Base-by-base conservation (phyloP, 2,888 invertebrate species). In the Lasioglossum lativentre region DNA sequence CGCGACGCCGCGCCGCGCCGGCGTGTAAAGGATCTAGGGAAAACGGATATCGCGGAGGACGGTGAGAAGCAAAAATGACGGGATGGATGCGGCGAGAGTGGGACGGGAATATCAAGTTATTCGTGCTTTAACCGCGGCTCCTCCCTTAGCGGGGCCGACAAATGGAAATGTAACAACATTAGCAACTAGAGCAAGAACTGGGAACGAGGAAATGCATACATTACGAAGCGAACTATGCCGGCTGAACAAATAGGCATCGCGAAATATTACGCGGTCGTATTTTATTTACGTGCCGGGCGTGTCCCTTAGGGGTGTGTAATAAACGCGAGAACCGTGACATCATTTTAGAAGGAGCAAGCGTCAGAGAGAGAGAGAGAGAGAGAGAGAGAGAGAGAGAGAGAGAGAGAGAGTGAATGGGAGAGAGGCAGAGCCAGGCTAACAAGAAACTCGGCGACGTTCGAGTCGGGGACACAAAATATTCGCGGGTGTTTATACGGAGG, bases 141-240 rank as follows among this genome's bases (percentile, higher is more conserved):
- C 75, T 83, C 81, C 83, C 89, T 90, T 89, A 78, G 82, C 76
- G 56, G 78, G 63, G 27, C 83, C 84, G 79, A 84, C 90, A 87
- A 87, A 87, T 90, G 90, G 87, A 86, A 88, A 86, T 82, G 85
- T 86, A 86, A 87, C 86, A 86, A 87, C 83, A 84, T 87, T 88
- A 90, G 86, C 86, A 86, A 86, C 86, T 83, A 30, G 86, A 88
- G 88, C 86, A 89, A 91, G 85, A 89, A 80, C 85, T 78, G 83
- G 81, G 73, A 89, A 87, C 83, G 86, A 72, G 84, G 71, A 75
- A 86, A 78, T 74, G 86, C 80, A 84, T 83, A 73, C 56, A 82
- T 88, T 88, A 85, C 80, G 78, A 59, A 78, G 42, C 74, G 68
- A 79, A 80, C 83, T 83, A 68, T 74, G 76, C 40, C 73, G 75